Percentiles rank a stretch among this genome's conserved stretches.
phyloP scores from a whole-genome alignment of 2,888 invertebrate genomes.

The Phrixothrix hirtus region DNA sequence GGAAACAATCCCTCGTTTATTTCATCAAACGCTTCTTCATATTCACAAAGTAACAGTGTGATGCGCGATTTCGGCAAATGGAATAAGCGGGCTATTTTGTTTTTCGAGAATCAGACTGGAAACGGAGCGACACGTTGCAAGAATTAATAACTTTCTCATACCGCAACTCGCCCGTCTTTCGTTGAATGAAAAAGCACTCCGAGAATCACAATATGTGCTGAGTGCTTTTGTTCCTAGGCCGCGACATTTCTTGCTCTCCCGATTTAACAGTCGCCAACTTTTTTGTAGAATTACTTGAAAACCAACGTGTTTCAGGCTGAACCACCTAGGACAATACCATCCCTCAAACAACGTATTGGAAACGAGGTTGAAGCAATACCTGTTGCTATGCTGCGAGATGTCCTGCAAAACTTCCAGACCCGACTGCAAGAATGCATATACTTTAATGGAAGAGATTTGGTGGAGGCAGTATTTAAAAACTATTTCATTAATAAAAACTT shows the following conservation, averaged over 20 bases:
- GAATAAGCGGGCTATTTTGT: too few species aligned
- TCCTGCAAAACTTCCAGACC: too few species aligned
- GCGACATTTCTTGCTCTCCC: not conserved
- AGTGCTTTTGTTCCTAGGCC: constrained; percentile 1
- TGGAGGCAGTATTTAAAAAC: too few species aligned
- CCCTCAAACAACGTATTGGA: constrained; percentile 8
- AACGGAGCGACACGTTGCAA: constrained; percentile 1
- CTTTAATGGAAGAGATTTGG: too few species aligned
- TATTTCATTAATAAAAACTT: too few species aligned
- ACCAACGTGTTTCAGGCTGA: not conserved
- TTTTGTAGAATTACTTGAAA: not conserved
- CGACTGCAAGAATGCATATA: constrained; percentile 8
- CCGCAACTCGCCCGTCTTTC: constrained; percentile 1
- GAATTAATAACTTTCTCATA: too few species aligned
- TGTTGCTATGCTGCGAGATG: constrained; percentile 6
- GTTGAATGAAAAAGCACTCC: not conserved
- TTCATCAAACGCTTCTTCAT: too few species aligned
- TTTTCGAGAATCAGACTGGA: too few species aligned
- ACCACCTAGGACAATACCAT: not conserved
- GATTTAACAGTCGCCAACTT: not conserved
- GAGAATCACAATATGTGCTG: constrained; percentile 1
- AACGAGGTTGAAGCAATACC: constrained; percentile 5
- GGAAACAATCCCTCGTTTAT: too few species aligned
- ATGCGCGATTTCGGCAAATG: too few species aligned
- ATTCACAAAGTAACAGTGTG: too few species aligned